These are phyloP conservation scores for Syrphus vitripennis DNA, from an alignment of 2,888 invertebrate species.

Conservation along the genomic window DNA sequence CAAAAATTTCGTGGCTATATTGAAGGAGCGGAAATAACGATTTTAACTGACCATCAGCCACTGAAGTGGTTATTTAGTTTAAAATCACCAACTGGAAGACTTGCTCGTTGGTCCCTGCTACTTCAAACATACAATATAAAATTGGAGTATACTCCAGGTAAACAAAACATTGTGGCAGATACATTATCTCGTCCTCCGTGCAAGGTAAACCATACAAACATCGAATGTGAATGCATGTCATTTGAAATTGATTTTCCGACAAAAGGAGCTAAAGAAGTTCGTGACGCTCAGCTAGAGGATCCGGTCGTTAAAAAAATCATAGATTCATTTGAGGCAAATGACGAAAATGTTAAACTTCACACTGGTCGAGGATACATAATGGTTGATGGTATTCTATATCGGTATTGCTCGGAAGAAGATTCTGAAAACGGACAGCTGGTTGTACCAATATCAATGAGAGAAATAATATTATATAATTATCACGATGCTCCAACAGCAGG, in stretches of 20 bases:
- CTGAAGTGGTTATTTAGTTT: constrained; percentile 79
- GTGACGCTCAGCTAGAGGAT: too few species aligned
- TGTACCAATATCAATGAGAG: too few species aligned
- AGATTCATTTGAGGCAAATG: too few species aligned
- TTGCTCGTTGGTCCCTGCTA: not conserved
- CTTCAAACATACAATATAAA: too few species aligned
- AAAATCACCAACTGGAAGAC: not conserved
- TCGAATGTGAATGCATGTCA: not conserved
- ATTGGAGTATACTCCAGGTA: constrained; percentile 7
- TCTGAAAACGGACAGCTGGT: too few species aligned
- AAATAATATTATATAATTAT: too few species aligned
- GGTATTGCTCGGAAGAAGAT: too few species aligned
- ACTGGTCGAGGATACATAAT: not conserved
- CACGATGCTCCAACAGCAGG: constrained; percentile 62
- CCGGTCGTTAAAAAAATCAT: too few species aligned
- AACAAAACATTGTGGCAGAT: constrained; percentile 7
- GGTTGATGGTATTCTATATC: too few species aligned
- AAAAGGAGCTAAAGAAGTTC: not conserved
- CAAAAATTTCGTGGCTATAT: too few species aligned
- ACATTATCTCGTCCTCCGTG: not conserved
- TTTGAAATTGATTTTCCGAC: not conserved
- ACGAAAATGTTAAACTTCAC: not conserved
- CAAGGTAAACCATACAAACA: not conserved
- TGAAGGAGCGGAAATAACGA: constrained; percentile 2
- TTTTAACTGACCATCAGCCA: constrained; percentile 80